Evolutionary conservation across 2,113 vertebrate species (phyloP).

Genomic region (Odontophorus gujanensis): DNA sequence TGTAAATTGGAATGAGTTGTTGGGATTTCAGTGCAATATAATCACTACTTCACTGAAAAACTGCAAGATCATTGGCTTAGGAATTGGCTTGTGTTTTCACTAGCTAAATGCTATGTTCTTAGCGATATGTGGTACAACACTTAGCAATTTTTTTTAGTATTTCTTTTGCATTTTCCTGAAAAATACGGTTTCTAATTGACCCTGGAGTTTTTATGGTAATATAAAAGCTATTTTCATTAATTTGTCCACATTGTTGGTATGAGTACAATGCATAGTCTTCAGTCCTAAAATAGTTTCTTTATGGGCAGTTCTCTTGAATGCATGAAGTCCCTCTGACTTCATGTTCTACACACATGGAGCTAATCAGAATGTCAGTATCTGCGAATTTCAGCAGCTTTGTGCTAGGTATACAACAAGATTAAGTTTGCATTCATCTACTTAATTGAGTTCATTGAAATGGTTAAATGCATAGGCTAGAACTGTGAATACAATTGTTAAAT

Average conservation of each 20-base stretch:
- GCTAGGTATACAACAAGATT: background rate
- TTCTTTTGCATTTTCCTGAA: background rate
- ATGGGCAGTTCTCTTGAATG: background rate
- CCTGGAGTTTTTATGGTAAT: background rate
- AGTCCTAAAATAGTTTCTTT: conserved; percentile 56
- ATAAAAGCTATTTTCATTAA: background rate
- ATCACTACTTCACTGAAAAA: background rate
- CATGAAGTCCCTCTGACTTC: background rate
- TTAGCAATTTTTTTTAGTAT: background rate
- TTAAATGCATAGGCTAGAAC: background rate
- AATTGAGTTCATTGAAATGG: background rate
- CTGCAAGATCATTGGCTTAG: background rate
- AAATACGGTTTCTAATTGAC: background rate
- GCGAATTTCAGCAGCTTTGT: conserved; percentile 23
- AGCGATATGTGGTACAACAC: background rate
- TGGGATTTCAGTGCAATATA: background rate
- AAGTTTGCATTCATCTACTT: background rate
- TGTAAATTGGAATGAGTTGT: background rate
- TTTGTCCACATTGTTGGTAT: background rate
- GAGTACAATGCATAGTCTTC: conserved; percentile 25
- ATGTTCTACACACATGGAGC: background rate
- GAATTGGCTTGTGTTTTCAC: background rate
- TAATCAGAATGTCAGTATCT: background rate
- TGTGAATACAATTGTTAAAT: background rate
- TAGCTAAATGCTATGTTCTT: background rate